Evolutionary conservation across 2,113 vertebrate species (phyloP), one percentile per base, ranked within the genome.

Genomic region (Gasterosteus aculeatus): DNA sequence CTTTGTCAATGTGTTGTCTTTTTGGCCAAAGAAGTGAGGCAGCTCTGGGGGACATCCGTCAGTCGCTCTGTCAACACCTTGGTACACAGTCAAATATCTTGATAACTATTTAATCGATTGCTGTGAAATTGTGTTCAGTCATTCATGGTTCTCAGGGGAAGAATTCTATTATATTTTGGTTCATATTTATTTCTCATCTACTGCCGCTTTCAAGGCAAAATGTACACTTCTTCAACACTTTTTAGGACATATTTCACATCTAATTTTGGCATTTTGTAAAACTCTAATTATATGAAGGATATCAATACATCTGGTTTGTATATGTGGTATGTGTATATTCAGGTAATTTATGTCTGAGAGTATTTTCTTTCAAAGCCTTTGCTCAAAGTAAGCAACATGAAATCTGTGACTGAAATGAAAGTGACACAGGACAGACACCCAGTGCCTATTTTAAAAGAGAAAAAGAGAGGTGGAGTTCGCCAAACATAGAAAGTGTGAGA

Each of bases 371-470:
- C 72, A 84, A 83, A 60, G 47, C 59, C 59, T 53, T 59, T 49
- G 67, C 68, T 44, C 49, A 72, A 75, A 81, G 77, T 80, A 77
- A 64, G 83, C 85, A 81, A 65, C 51, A 61, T 42, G 71, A 56
- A 38, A 42, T 58, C 56, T 83, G 81, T 82, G 84, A 89, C 85
- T 59, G 89, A 87, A 90, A 72, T 78, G 62, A 46, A 85, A 81
- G 72, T 82, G 86, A 89, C 84, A 87, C 71, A 41, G 84, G 70
- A 60, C 67, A 72, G 79, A 82, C 65, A 74, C 62, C 35, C 71
- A 69, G 62, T 26, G 22, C 22, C 33, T 35, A 46, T 68, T 69
- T 67, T 68, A 71, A 72, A 38, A 38, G 35, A 69, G 54, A 58
- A 78, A 41, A 71, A 14, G 35, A 56, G 61, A 80, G 72, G 60